A percentile compares a stretch with the other conserved stretches of the same genome.
These are phyloP conservation scores for Clepsis dumicolana DNA, from an alignment of 2,888 invertebrate species.

Conservation along the genomic window DNA sequence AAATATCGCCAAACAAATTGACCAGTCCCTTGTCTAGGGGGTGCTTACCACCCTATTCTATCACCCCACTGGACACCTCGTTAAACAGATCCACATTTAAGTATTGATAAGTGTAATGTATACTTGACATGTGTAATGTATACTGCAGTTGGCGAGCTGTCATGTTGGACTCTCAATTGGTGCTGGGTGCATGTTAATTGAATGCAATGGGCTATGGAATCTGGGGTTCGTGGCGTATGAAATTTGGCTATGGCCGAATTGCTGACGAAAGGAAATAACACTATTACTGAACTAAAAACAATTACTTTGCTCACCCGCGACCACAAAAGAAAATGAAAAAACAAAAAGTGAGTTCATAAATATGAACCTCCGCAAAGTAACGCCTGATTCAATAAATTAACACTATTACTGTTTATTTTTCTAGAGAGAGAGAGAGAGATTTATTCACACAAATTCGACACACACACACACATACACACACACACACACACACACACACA, in stretches of 20 bases:
- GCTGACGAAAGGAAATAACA: no score
- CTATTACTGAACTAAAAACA: no score
- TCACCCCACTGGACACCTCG: conserved; percentile 1
- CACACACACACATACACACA: no score
- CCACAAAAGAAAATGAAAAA: no score
- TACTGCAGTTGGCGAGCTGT: conserved; percentile 12
- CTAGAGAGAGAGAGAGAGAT: no score
- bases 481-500: no score
- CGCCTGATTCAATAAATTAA: no score
- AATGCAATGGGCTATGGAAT: conserved; percentile 35
- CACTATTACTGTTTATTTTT: no score
- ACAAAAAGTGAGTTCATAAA: no score
- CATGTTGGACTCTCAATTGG: conserved; percentile 37
- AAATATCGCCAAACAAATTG: not conserved
- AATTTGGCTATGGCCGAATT: not conserved
- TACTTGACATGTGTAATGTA: not conserved
- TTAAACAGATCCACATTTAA: conserved; percentile 34
- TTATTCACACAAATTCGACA: no score
- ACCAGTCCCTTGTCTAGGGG: not conserved
- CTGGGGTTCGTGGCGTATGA: not conserved
- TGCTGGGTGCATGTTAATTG: conserved; percentile 24
- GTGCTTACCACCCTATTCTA: not conserved
- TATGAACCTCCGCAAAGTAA: no score
- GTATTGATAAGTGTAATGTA: not conserved
- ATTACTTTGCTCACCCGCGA: no score